Conservation (phyloP, 2,797 vertebrate genomes). For the Sylvilagus floridanus region DNA sequence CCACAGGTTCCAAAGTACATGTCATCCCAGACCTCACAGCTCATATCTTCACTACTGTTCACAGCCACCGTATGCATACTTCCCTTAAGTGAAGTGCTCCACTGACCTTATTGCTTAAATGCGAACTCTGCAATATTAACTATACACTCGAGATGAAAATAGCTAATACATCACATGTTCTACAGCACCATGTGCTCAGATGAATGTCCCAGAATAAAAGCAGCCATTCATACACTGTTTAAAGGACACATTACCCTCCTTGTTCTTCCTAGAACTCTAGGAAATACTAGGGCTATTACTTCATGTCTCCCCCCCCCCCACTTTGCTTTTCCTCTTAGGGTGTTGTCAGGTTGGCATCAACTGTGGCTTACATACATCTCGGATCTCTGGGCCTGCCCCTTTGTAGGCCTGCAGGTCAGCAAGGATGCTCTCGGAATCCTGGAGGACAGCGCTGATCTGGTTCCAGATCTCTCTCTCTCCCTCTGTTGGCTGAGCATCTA, state of each 20-base stretch:
- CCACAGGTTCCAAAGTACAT: neutral
- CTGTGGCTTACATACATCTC: conserved; percentile 92
- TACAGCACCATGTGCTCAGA: neutral
- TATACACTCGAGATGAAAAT: neutral
- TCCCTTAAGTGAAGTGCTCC: neutral
- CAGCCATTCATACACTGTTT: neutral
- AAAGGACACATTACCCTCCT: conserved; percentile 19
- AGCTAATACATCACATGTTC: neutral
- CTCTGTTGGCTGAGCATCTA: conserved; percentile 98
- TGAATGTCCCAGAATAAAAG: neutral
- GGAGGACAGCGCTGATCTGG: conserved; percentile 97
- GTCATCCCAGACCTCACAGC: neutral
- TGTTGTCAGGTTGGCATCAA: conserved; percentile 45
- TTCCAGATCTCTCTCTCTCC: conserved; percentile 97
- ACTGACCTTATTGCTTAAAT: neutral
- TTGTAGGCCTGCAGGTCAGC: conserved; percentile 97
- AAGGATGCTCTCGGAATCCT: conserved; percentile 98
- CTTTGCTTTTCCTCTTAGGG: neutral
- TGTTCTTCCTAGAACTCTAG: conserved; percentile 27
- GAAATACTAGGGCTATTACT: conserved; percentile 58
- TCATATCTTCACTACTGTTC: neutral
- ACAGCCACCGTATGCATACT: neutral
- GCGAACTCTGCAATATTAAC: neutral
- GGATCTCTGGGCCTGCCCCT: conserved; percentile 98
- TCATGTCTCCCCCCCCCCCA: neutral